Conservation (phyloP, 2,888 invertebrate genomes). For the Amiota minor region DNA sequence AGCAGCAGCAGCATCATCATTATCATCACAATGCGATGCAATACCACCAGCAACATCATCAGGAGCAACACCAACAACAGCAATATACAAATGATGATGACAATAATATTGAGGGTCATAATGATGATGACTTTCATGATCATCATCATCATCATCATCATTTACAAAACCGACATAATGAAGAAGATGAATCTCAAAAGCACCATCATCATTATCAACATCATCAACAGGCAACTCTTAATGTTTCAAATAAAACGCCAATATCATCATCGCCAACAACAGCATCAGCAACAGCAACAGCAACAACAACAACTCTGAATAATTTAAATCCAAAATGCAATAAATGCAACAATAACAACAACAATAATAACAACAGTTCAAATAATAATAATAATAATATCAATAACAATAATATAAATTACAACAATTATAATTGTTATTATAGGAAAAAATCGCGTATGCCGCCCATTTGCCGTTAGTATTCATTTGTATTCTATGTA, state of each 20-base stretch:
- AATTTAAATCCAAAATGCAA: conserved; percentile 63
- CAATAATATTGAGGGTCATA: conserved; percentile 22
- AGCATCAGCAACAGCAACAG: conserved; percentile 35
- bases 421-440: conserved; percentile 72
- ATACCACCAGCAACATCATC: conserved; percentile 52
- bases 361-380: conserved; percentile 43
- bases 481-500: conserved; percentile 48
- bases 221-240: too few relatives aligned
- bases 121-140: not conserved
- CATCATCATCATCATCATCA: not conserved
- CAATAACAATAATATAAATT: conserved; percentile 71
- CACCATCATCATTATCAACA: not conserved
- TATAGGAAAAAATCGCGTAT: conserved; percentile 73
- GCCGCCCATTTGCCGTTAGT: conserved; percentile 74
- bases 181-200: not conserved
- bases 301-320: conserved; percentile 36
- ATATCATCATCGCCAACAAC: conserved; percentile 23
- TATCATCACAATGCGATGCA: conserved; percentile 50
- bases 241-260: conserved; percentile 31
- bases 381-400: conserved; percentile 49
- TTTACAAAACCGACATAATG: conserved; percentile 7
- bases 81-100: conserved; percentile 7
- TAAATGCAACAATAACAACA: conserved; percentile 62
- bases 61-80: conserved; percentile 31
- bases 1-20: conserved; percentile 49